Percentiles rank a stretch among this genome's conserved stretches.
Evolutionary conservation across 2,888 invertebrate genomes (phyloP).

Genomic region (Seira ritae): DNA sequence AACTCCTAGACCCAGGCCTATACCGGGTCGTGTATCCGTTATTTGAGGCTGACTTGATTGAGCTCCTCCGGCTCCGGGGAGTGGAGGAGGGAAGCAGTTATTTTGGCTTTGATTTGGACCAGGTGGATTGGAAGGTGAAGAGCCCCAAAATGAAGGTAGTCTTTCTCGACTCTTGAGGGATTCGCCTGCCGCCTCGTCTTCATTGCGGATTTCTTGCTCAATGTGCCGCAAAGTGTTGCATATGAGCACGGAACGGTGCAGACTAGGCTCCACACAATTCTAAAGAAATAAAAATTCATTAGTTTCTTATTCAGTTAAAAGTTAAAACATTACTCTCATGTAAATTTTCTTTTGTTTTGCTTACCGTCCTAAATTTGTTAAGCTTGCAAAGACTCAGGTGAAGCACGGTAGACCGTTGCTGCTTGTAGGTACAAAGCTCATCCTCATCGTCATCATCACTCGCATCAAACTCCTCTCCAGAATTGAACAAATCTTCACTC

Average conservation of each 20-base stretch:
- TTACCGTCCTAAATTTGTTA: constrained; percentile 75
- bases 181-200: constrained; percentile 75
- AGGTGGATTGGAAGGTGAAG: constrained; percentile 29
- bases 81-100: constrained; percentile 44
- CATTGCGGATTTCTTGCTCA: constrained; percentile 77
- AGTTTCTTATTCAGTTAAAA: background rate
- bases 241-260: constrained; percentile 77
- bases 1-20: background rate
- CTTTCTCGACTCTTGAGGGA: constrained; percentile 66
- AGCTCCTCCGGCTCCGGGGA: constrained; percentile 15
- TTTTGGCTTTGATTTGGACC: constrained; percentile 32
- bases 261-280: constrained; percentile 76
- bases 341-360: constrained; percentile 17
- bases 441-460: constrained; percentile 71
- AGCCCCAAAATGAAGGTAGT: constrained; percentile 71
- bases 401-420: constrained; percentile 76
- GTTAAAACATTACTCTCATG: background rate
- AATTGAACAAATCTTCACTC: constrained; percentile 73
- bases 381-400: constrained; percentile 77
- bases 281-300: constrained; percentile 16
- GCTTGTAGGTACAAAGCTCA: constrained; percentile 74
- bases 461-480: constrained; percentile 72
- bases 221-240: constrained; percentile 77
- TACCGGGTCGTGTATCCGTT: constrained; percentile 65
- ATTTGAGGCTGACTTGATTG: constrained; percentile 65